phyloP scores from a whole-genome alignment of 2,888 invertebrate species.

The Homarus gammarus region DNA sequence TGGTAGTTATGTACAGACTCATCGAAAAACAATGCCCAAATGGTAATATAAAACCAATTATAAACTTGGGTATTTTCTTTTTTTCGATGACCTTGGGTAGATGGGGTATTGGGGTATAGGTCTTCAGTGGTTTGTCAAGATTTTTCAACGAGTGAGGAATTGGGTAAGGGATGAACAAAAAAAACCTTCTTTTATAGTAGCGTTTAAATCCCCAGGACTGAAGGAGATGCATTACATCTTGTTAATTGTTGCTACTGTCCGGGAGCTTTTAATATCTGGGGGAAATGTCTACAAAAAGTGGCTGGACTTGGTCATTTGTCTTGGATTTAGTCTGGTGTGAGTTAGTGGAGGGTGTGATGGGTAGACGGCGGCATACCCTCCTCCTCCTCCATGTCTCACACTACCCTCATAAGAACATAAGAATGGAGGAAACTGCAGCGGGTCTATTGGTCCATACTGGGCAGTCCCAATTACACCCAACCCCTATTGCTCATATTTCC shows the following conservation, averaged over 20 bases:
- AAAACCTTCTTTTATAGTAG: neutral
- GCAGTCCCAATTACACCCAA: too few species aligned
- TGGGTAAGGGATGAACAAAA: neutral
- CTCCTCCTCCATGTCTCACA: too few species aligned
- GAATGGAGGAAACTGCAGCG: too few species aligned
- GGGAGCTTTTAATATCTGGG: neutral
- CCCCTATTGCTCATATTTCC: too few species aligned
- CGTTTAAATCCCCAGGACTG: neutral
- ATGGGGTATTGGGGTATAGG: too few species aligned
- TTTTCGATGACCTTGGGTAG: too few species aligned
- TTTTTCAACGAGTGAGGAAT: neutral
- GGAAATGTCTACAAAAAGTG: neutral
- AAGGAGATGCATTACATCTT: neutral
- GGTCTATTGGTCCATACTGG: too few species aligned
- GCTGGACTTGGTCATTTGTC: conserved; percentile 3
- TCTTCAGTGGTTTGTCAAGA: neutral
- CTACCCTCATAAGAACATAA: too few species aligned
- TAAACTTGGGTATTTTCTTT: too few species aligned
- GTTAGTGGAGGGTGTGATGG: neutral
- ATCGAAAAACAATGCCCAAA: too few species aligned
- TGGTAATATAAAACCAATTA: too few species aligned
- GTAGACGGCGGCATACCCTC: too few species aligned
- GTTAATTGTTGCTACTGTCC: neutral
- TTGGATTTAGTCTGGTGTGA: neutral
- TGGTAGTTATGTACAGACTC: neutral